These are phyloP conservation scores for Leptocoma aspasia DNA, from an alignment of 2,113 vertebrate species.

Conservation along the genomic window DNA sequence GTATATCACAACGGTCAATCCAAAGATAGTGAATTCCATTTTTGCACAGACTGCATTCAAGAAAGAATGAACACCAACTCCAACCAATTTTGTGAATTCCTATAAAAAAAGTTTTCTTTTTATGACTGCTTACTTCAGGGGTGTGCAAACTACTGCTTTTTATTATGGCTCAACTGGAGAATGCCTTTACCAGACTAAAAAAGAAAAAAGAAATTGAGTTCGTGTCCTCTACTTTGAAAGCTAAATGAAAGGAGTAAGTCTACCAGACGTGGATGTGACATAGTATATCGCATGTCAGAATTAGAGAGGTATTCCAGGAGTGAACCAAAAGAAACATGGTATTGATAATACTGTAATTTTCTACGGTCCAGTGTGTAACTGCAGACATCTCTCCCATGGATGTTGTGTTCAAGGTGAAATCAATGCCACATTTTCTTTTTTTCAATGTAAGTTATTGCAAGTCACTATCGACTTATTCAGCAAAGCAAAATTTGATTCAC, in stretches of 20 bases:
- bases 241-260: constrained; percentile 2
- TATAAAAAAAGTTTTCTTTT: constrained; percentile 23
- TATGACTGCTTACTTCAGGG: background rate
- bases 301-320: background rate
- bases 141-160: background rate
- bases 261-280: background rate
- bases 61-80: background rate
- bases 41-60: background rate
- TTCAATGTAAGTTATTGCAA: background rate
- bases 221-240: background rate
- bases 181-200: background rate
- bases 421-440: constrained; percentile 29
- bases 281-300: background rate
- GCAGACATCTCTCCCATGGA: background rate
- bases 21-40: constrained; percentile 30
- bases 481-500: background rate
- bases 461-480: background rate
- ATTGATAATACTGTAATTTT: constrained; percentile 43
- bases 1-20: constrained; percentile 29
- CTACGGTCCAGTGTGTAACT: background rate
- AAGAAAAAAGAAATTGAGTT: background rate
- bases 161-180: background rate
- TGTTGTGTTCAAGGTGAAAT: constrained; percentile 10
- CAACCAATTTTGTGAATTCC: background rate
- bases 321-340: background rate